Base-by-base conservation (phyloP, 2,888 invertebrate genomes). In the Hanleya hanleyi region DNA sequence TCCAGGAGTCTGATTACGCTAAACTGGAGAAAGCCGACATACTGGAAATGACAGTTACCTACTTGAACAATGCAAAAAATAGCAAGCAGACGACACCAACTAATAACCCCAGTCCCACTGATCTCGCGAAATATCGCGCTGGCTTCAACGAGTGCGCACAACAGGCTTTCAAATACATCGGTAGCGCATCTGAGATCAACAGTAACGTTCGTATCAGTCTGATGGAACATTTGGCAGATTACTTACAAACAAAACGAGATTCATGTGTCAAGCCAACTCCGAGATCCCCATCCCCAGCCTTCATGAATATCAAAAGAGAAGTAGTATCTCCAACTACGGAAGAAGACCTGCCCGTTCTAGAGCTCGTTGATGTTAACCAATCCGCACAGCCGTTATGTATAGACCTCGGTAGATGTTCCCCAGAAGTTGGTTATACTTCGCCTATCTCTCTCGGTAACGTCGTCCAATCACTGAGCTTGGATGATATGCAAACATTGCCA, bases 21-120 rank as follows among this genome's bases (percentile, higher is more conserved):
- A 64, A 64, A 37, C 37, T 64, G 64, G 64, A 64, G 35, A 64
- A 64, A 9, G 64, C 64, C 4, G 64, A 64, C n/a, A 64, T 64
- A 15, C 29, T 64, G 29, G 64, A 64, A 9, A 35, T 64, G 37
- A 37, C 64, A 18, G 64, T 64, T 12, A 37, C 35, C n/a, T 64
- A 64, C 29, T 35, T 64, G 64, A 64, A 64, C 22, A 37, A n/a
- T 29, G n/a, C 18, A 3, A 15, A 37, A 22, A 64, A 64, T 26
- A n/a, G 12, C n/a, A 12, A 15, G 12, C 36, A 37, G 22, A 32
- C 35, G 15, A 15, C n/a, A 15, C 33, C 6, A 18, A 12, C 36
- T 4, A 37, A 35, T 35, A 9, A 18, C 35, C 35, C 15, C 9
- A 35, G 15, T 22, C 35, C 3, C 18, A 1, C 12, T 22, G 37